A percentile compares a stretch with the other conserved stretches of the same genome.
These are phyloP conservation scores for Chrysodeixis includens DNA, from an alignment of 2,888 invertebrate genomes.

Conservation along the genomic window DNA sequence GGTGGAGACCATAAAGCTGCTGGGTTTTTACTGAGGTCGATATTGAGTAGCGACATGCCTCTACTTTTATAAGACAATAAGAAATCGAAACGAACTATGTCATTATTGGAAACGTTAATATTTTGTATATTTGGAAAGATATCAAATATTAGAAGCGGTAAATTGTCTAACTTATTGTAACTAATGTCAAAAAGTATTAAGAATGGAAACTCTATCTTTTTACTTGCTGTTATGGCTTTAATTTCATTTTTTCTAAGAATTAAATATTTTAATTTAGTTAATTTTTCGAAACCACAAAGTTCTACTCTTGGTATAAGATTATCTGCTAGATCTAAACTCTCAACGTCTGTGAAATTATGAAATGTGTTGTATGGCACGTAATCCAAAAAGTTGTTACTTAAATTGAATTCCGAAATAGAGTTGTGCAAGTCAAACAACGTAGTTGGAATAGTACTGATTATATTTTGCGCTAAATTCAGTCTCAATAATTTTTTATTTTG, in stretches of 20 bases:
- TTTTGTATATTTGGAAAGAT: conserved; percentile 83
- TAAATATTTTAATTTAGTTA: conserved; percentile 78
- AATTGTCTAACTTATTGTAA: conserved; percentile 76
- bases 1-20: conserved; percentile 75
- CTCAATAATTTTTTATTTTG: conserved; percentile 93
- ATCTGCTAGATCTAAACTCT: conserved; percentile 91
- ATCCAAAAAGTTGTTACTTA: conserved; percentile 92
- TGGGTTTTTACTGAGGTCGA: conserved; percentile 84
- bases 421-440: conserved; percentile 92
- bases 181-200: conserved; percentile 81
- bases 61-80: conserved; percentile 72
- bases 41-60: conserved; percentile 76
- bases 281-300: conserved; percentile 87
- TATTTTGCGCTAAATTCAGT: conserved; percentile 93
- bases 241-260: conserved; percentile 84
- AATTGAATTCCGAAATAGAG: conserved; percentile 92
- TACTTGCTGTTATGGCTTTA: conserved; percentile 73
- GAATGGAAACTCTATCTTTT: conserved; percentile 77
- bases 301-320: conserved; percentile 93
- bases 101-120: conserved; percentile 82
- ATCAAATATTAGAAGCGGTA: conserved; percentile 78
- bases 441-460: conserved; percentile 90
- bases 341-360: conserved; percentile 92
- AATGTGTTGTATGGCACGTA: conserved; percentile 94
- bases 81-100: conserved; percentile 81